These are phyloP conservation scores for Eulacestoma nigropectus DNA, from an alignment of 2,113 vertebrate genomes.

Conservation along the genomic window DNA sequence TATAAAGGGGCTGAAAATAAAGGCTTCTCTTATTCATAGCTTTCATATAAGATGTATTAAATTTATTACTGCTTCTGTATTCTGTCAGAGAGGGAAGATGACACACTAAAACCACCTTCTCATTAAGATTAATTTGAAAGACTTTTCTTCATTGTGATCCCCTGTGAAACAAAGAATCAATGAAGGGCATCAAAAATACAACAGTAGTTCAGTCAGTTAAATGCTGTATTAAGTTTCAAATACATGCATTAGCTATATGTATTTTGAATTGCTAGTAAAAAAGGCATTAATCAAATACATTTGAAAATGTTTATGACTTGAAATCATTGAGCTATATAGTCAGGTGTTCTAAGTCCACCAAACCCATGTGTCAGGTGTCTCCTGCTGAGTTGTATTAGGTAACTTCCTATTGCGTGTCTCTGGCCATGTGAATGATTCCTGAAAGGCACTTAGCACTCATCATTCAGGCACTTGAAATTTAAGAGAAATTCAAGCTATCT, in stretches of 20 bases:
- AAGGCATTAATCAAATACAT: neutral
- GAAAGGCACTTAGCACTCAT: neutral
- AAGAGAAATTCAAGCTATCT: neutral
- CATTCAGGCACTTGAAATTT: neutral
- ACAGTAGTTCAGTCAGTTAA: neutral
- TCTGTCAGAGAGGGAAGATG: neutral
- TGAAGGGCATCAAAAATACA: neutral
- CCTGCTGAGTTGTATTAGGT: neutral
- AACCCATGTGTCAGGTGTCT: neutral
- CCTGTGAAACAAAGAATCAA: neutral
- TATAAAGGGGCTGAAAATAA: neutral
- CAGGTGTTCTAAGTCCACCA: neutral
- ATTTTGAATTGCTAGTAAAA: neutral
- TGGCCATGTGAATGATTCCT: neutral
- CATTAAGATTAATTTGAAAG: neutral
- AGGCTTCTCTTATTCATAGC: neutral
- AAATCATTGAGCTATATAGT: neutral
- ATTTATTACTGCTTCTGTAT: neutral
- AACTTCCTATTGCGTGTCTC: neutral
- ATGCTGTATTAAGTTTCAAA: neutral
- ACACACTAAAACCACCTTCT: neutral
- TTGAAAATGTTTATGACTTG: neutral
- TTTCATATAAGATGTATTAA: neutral
- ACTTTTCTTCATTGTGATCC: neutral
- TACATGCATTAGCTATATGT: neutral